Evolutionary conservation across 2,888 invertebrate genomes (phyloP).

Genomic region (Mylabris sibirica): DNA sequence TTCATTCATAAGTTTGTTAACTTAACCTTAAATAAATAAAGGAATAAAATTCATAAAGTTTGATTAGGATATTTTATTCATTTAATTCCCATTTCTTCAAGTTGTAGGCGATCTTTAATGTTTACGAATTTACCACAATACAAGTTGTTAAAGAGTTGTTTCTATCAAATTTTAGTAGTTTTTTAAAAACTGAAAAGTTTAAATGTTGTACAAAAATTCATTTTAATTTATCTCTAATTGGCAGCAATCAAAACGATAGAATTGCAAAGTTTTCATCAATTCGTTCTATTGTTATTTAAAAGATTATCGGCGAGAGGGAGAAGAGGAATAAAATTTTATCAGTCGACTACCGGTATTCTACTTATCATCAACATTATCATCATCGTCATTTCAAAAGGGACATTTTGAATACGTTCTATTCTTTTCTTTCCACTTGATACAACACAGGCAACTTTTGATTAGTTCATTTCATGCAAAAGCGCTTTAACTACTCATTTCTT

Average conservation of each 20-base stretch:
- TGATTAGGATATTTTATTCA: background rate
- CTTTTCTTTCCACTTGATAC: constrained; percentile 27
- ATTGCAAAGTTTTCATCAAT: background rate
- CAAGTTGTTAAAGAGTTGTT: too few relatives aligned
- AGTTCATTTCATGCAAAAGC: constrained; percentile 38
- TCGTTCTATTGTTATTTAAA: too few relatives aligned
- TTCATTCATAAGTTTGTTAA: background rate
- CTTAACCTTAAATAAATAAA: background rate
- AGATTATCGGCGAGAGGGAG: background rate
- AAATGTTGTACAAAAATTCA: too few relatives aligned
- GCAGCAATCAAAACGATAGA: background rate
- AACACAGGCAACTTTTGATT: constrained; percentile 33
- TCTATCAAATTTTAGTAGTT: background rate
- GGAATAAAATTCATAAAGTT: background rate
- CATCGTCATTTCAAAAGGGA: background rate
- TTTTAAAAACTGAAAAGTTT: too few relatives aligned
- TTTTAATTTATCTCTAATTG: too few relatives aligned
- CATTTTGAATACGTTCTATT: background rate
- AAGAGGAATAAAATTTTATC: background rate
- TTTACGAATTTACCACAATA: background rate
- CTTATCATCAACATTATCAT: background rate
- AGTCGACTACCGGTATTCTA: background rate
- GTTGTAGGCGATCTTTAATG: too few relatives aligned
- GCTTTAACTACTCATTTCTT: constrained; percentile 39
- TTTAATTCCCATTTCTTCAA: background rate